These are phyloP conservation scores for Sitophilus oryzae DNA, from an alignment of 1,140 invertebrate species.

Conservation along the genomic window DNA sequence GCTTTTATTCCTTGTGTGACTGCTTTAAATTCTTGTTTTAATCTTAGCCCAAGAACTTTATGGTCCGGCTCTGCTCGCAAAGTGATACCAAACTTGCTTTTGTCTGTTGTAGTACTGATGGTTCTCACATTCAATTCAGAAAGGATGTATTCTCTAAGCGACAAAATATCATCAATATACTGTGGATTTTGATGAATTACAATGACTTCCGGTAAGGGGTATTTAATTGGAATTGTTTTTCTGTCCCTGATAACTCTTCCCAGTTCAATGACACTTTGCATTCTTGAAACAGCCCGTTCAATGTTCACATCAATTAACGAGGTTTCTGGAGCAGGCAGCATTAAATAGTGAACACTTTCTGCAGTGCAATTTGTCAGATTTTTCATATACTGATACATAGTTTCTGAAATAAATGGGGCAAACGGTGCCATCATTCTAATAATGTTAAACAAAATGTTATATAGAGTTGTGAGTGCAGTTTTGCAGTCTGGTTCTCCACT, in stretches of 20 bases:
- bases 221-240: constrained; percentile 91
- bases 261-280: constrained; percentile 95
- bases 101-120: constrained; percentile 86
- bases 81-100: constrained; percentile 89
- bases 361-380: constrained; percentile 45
- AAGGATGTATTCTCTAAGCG: constrained; percentile 80
- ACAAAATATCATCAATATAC: constrained; percentile 74
- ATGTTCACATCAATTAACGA: constrained; percentile 79
- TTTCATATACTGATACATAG: constrained; percentile 87
- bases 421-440: constrained; percentile 92
- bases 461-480: constrained; percentile 81
- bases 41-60: constrained; percentile 74
- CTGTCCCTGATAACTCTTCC: constrained; percentile 89
- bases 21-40: constrained; percentile 86
- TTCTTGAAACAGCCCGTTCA: constrained; percentile 81
- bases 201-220: constrained; percentile 92
- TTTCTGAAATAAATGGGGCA: constrained; percentile 94
- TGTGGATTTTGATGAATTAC: constrained; percentile 83
- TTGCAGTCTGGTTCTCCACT: constrained; percentile 69
- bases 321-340: constrained; percentile 70
- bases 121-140: constrained; percentile 92
- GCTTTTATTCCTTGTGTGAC: constrained; percentile 77
- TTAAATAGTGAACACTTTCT: constrained; percentile 82
- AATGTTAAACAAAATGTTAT: constrained; percentile 83
- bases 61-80: constrained; percentile 90